Conservation (phyloP, 2,797 vertebrate species). For the Tragopan temminckii region DNA sequence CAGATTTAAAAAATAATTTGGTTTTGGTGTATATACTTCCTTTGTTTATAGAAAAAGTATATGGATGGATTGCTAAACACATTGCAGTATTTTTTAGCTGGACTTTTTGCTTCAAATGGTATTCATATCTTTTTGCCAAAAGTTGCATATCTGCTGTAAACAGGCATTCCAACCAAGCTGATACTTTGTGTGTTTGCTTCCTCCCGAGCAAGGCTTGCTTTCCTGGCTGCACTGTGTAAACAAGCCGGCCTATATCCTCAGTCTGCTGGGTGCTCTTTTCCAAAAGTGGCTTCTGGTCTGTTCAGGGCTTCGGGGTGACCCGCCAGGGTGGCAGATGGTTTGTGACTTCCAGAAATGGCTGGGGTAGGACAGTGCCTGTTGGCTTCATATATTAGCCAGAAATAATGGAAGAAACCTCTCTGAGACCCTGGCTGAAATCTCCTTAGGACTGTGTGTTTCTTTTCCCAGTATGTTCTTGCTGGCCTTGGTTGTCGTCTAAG, state of each 20-base stretch:
- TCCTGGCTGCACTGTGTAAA: not conserved
- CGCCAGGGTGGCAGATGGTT: not conserved
- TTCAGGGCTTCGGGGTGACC: not conserved
- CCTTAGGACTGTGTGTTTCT: not conserved
- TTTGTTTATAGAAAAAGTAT: slow-evolving; percentile 25
- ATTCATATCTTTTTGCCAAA: slow-evolving; percentile 16
- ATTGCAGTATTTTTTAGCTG: not conserved
- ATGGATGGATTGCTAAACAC: slow-evolving; percentile 5
- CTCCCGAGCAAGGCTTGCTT: slow-evolving; percentile 15
- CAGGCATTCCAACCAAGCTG: not conserved
- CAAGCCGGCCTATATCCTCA: not conserved
- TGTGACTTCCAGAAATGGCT: not conserved
- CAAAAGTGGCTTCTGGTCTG: not conserved
- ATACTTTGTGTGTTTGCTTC: slow-evolving; percentile 38
- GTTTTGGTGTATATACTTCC: not conserved
- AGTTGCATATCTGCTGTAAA: slow-evolving; percentile 40
- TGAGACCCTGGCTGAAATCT: accelerated
- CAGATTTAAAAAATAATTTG: not conserved
- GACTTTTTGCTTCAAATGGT: not conserved
- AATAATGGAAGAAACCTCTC: not conserved
- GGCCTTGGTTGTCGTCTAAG: not conserved
- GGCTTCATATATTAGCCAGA: not conserved
- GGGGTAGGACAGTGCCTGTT: not conserved
- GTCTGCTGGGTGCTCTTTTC: not conserved
- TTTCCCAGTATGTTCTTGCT: not conserved